These are phyloP conservation scores for Drosophila ambigua DNA, from an alignment of 1,140 invertebrate genomes.

Conservation along the genomic window DNA sequence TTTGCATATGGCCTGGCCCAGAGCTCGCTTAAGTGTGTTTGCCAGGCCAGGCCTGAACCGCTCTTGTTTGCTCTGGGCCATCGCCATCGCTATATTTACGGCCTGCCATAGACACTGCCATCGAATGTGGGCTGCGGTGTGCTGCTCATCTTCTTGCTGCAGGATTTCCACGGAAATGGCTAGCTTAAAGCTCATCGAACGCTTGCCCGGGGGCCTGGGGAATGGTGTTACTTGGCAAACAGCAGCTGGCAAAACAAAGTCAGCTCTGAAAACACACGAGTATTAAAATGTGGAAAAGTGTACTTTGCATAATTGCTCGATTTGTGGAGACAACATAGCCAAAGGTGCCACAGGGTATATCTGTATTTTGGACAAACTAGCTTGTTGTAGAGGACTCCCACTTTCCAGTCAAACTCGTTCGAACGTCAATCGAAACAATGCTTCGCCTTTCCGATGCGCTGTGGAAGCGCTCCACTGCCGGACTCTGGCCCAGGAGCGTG, in stretches of 20 bases:
- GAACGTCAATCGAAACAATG: conserved; percentile 1
- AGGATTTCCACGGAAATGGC: conserved; percentile 64
- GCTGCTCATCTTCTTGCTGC: conserved; percentile 31
- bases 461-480: neutral
- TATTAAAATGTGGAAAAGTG: no score
- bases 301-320: no score
- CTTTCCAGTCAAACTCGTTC: no score
- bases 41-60: conserved; percentile 32
- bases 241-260: conserved; percentile 31
- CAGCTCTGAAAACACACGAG: neutral
- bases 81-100: conserved; percentile 14
- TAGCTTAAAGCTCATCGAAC: conserved; percentile 52
- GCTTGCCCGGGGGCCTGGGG: conserved; percentile 14
- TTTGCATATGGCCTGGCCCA: conserved; percentile 67
- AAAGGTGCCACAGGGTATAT: no score
- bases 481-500: no score
- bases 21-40: conserved; percentile 72
- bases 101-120: no score
- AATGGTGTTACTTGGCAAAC: conserved; percentile 65
- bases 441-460: conserved; percentile 4
- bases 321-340: no score
- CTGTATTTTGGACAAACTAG: no score
- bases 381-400: no score
- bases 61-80: conserved; percentile 36
- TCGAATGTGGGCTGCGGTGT: conserved; percentile 14